phyloP scores from a whole-genome alignment of 2,113 vertebrate species.

The Scytalopus superciliaris region DNA sequence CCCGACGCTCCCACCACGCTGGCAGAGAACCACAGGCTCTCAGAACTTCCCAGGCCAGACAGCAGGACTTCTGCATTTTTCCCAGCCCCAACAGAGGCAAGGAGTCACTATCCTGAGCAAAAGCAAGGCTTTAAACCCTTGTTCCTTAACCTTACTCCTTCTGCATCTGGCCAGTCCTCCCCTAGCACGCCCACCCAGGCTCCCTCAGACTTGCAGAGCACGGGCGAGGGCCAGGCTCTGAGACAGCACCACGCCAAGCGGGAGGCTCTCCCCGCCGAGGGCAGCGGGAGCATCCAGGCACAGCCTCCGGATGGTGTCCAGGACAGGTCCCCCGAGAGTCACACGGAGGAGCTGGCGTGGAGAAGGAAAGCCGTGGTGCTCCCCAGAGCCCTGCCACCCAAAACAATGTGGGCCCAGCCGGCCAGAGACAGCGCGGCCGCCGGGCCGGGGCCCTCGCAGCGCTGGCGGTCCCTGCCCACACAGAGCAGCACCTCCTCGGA shows the following conservation, averaged over 20 bases:
- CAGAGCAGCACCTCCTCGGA: conserved; percentile 66
- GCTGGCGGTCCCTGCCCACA: conserved; percentile 19
- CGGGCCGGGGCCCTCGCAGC: background rate
- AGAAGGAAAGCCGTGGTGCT: conserved; percentile 27
- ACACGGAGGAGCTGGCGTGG: conserved; percentile 26
- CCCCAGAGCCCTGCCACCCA: conserved; percentile 36
- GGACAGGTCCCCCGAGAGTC: conserved; percentile 27
- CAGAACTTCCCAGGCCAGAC: conserved; percentile 38
- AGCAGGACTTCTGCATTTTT: conserved; percentile 46
- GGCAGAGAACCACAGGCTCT: background rate
- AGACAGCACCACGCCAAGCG: conserved; percentile 1
- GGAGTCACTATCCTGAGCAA: conserved; percentile 9
- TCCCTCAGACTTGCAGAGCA: background rate
- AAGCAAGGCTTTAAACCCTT: conserved; percentile 46
- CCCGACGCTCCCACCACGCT: background rate
- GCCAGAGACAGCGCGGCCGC: background rate
- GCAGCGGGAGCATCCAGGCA: background rate
- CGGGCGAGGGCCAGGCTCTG: background rate
- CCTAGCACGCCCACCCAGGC: background rate
- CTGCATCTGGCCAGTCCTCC: background rate
- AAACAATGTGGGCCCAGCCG: background rate
- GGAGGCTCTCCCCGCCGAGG: background rate
- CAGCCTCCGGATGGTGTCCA: conserved; percentile 15
- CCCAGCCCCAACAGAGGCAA: background rate
- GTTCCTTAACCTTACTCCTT: background rate